Evolutionary conservation across 2,113 vertebrate genomes (phyloP).

Genomic region (Triplophysa tibetana): DNA sequence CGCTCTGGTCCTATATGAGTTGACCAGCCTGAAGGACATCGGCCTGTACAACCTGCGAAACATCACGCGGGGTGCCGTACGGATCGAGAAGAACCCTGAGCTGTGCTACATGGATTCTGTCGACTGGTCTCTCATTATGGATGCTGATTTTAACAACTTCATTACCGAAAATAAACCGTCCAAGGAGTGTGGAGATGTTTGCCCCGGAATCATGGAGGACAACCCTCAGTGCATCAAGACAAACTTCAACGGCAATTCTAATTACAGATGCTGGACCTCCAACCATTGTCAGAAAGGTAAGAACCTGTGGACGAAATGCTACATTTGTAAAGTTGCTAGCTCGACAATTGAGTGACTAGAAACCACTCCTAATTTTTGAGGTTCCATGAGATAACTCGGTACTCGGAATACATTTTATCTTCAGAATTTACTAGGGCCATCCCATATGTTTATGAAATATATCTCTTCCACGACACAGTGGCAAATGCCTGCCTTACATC

Average conservation of each 20-base stretch:
- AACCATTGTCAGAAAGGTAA: slow-evolving; percentile 98
- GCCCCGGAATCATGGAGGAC: slow-evolving; percentile 86
- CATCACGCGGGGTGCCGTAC: slow-evolving; percentile 90
- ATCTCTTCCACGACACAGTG: too few relatives aligned
- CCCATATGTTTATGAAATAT: too few relatives aligned
- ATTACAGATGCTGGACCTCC: slow-evolving; percentile 95
- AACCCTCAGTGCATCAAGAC: slow-evolving; percentile 85
- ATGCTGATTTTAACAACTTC: slow-evolving; percentile 87
- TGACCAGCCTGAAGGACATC: slow-evolving; percentile 95
- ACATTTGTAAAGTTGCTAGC: too few relatives aligned
- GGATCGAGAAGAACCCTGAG: slow-evolving; percentile 96
- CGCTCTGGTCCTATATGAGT: slow-evolving; percentile 95
- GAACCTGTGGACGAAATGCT: not conserved
- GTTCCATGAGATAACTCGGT: too few relatives aligned
- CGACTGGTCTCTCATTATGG: slow-evolving; percentile 96
- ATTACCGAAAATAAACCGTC: slow-evolving; percentile 88
- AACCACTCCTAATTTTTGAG: too few relatives aligned
- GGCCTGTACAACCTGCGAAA: slow-evolving; percentile 93
- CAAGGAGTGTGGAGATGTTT: slow-evolving; percentile 93
- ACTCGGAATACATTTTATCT: too few relatives aligned
- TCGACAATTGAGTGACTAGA: too few relatives aligned
- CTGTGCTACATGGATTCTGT: slow-evolving; percentile 96
- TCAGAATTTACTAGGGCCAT: too few relatives aligned
- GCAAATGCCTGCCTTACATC: too few relatives aligned
- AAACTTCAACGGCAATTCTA: slow-evolving; percentile 82